phyloP scores from a whole-genome alignment of 2,113 vertebrate species.

The Platichthys stellatus region DNA sequence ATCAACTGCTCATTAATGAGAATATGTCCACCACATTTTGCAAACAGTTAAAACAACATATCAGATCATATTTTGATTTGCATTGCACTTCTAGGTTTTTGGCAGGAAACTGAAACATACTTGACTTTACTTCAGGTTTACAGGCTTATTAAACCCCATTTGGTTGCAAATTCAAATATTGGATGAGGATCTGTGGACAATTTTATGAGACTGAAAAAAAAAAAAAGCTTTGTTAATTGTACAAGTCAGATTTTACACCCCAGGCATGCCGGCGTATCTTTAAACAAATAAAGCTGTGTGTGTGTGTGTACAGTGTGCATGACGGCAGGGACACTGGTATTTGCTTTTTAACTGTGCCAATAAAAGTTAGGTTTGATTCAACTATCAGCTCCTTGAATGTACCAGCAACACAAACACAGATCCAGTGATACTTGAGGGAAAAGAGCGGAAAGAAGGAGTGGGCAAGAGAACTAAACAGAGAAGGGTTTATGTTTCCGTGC shows the following conservation, averaged over 20 bases:
- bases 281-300: conserved; percentile 50
- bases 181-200: conserved; percentile 52
- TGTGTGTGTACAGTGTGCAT: conserved; percentile 20
- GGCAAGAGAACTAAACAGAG: conserved; percentile 50
- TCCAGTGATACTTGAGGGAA: conserved; percentile 34
- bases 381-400: conserved; percentile 40
- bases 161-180: background rate
- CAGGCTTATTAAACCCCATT: background rate
- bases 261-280: conserved; percentile 37
- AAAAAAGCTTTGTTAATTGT: conserved; percentile 44
- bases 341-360: conserved; percentile 59
- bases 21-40: conserved; percentile 23
- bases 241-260: conserved; percentile 49
- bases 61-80: conserved; percentile 8
- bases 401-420: conserved; percentile 40
- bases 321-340: conserved; percentile 36
- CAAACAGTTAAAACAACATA: conserved; percentile 24
- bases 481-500: conserved; percentile 48
- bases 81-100: background rate
- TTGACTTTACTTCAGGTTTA: conserved; percentile 9
- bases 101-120: conserved; percentile 5
- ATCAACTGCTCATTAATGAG: conserved; percentile 13
- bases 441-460: conserved; percentile 4
- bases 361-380: conserved; percentile 54
- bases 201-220: conserved; percentile 42